phyloP scores from a whole-genome alignment of 2,888 invertebrate genomes.

The Acleris sparsana region DNA sequence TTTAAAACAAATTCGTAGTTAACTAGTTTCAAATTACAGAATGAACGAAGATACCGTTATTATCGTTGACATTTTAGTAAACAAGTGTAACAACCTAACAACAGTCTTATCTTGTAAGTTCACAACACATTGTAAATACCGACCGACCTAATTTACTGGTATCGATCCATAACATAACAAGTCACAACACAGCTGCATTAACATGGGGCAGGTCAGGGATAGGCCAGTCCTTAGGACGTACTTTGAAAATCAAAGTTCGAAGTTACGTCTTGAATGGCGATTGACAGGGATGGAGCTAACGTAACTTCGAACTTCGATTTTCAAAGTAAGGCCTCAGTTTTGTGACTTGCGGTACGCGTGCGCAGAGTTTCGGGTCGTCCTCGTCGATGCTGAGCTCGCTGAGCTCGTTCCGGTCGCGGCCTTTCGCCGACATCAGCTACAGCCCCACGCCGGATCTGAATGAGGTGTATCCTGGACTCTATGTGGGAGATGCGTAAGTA shows the following conservation, averaged over 20 bases:
- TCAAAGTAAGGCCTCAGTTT: constrained; percentile 43
- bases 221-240: constrained; percentile 49
- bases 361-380: constrained; percentile 71
- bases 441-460: constrained; percentile 86
- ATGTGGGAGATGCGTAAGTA: constrained; percentile 89
- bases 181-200: not conserved
- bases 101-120: constrained; percentile 9
- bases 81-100: constrained; percentile 11
- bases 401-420: constrained; percentile 65
- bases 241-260: no score
- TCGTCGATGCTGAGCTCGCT: constrained; percentile 71
- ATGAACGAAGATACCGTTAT: not conserved
- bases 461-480: constrained; percentile 89
- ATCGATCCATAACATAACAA: no score
- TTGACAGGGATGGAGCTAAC: no score
- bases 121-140: no score
- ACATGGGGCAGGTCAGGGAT: constrained; percentile 43
- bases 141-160: no score
- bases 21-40: no score
- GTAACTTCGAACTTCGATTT: no score
- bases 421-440: constrained; percentile 66
- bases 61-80: constrained; percentile 10
- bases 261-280: no score
- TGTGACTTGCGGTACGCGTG: constrained; percentile 52
- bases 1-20: no score